Base-by-base conservation (phyloP, 2,797 vertebrate species). In the Cottoperca gobio region DNA sequence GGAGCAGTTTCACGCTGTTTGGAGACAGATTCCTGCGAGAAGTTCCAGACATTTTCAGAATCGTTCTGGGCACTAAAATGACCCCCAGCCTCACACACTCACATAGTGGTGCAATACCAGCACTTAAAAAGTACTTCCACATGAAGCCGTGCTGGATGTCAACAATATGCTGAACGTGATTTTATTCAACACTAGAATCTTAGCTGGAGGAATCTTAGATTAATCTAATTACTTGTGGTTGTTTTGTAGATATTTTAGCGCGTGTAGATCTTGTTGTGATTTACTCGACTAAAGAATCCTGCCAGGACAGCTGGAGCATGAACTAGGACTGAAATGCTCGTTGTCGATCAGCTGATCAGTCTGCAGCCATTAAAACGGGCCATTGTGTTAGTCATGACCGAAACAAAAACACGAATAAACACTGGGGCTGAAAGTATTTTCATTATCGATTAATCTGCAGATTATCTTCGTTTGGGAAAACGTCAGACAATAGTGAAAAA, bases 31-130 rank as follows among this genome's bases (percentile, higher is more conserved):
- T 90, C 85, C 71, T 88, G 67, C 9, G 9, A 60, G 53, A 67
- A 76, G 75, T 78, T 91, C 83, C 88, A 84, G 21, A 19, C 79
- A 90, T 92, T 91, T 91, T 90, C 79, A 58, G 62, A 62, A 88
- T 92, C 82, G 69, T 89, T 88, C 63, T 58, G 19, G 8, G 11
- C 70, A 70, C 71, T 71, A 54, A 84, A 89, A 74, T 17, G 45
- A 78, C 66, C 69, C 43, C 53, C 23, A 37, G 65, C 16, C 23
- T 62, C 63, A 73, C 37, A 24, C 31, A 33, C 11, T 52, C 23
- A 52, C 45, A 50, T 31, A 35, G 45, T 58, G 42, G 39, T 54
- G 60, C 71, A 72, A 54, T 45, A 70, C 68, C 53, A 59, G 45
- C 67, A 53, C 33, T 67, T 49, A 37, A 83, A 76, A 76, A 43